These are phyloP conservation scores for Galeruca laticollis DNA, from an alignment of 2,888 invertebrate genomes.

Conservation along the genomic window DNA sequence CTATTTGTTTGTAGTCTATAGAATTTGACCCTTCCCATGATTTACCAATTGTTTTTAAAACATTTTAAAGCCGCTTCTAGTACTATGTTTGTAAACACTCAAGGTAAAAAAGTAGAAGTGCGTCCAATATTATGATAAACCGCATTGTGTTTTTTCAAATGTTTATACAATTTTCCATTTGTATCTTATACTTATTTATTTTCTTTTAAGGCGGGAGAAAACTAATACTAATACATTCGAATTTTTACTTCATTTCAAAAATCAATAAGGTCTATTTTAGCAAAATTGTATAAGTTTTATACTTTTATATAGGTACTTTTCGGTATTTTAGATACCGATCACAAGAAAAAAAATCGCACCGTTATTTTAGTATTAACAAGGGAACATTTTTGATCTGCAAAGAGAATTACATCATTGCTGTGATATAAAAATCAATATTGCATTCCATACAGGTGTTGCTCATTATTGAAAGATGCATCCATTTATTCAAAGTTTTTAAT, in stretches of 20 bases:
- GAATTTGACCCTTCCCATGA: conserved; percentile 14
- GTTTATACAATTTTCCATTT: conserved; percentile 11
- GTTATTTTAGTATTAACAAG: conserved; percentile 16
- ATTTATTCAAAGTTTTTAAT: background rate
- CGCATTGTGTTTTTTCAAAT: conserved; percentile 9
- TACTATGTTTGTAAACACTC: conserved; percentile 54
- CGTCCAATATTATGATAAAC: conserved; percentile 3
- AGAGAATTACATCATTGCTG: conserved; percentile 43
- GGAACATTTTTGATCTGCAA: conserved; percentile 30
- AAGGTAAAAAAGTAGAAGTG: conserved; percentile 32
- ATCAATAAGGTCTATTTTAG: conserved; percentile 55
- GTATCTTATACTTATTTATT: conserved; percentile 45
- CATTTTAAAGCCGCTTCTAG: conserved; percentile 49
- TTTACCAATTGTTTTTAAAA: conserved; percentile 26
- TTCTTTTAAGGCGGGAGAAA: conserved; percentile 62
- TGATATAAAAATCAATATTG: conserved; percentile 44
- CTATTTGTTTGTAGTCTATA: conserved; percentile 23
- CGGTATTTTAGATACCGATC: conserved; percentile 33
- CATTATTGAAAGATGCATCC: conserved; percentile 24
- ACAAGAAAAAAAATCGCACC: no score
- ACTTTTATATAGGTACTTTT: conserved; percentile 30
- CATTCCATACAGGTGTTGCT: conserved; percentile 42
- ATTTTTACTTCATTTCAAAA: conserved; percentile 53
- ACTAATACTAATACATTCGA: conserved; percentile 58
- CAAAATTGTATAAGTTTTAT: conserved; percentile 41